Conservation (phyloP, 2,888 invertebrate species). For the Ormyrus pomaceus region DNA sequence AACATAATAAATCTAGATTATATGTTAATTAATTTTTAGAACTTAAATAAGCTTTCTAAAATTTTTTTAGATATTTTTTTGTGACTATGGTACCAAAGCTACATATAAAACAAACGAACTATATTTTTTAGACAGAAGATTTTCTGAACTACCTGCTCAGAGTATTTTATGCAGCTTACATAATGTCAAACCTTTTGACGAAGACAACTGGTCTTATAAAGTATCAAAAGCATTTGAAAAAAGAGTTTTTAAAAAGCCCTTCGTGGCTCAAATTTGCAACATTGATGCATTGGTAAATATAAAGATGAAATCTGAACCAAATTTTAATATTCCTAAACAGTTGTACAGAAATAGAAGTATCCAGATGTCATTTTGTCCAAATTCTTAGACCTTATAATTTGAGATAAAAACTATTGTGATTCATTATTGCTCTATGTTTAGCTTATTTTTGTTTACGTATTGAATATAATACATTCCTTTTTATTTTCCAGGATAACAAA, state of each 20-base stretch:
- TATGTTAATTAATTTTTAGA: conserved; percentile 5
- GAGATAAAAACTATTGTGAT: not conserved
- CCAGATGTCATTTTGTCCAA: too few species aligned
- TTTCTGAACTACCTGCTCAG: conserved; percentile 67
- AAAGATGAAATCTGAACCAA: too few species aligned
- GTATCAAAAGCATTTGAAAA: conserved; percentile 60
- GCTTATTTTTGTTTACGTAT: not conserved
- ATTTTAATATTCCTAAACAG: too few species aligned
- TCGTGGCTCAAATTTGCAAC: conserved; percentile 13
- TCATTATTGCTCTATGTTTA: not conserved
- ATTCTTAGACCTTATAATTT: not conserved
- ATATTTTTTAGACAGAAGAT: conserved; percentile 66
- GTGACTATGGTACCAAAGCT: conserved; percentile 70
- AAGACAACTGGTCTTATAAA: conserved; percentile 60
- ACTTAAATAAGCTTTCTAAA: conserved; percentile 21
- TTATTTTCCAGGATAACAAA: conserved; percentile 32
- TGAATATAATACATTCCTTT: not conserved
- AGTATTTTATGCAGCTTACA: conserved; percentile 70
- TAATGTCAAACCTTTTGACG: conserved; percentile 63
- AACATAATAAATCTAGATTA: not conserved
- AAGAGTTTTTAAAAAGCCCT: conserved; percentile 54
- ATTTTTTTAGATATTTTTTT: conserved; percentile 67
- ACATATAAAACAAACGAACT: conserved; percentile 61
- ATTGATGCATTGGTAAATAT: conserved; percentile 32
- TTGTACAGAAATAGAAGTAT: too few species aligned